Evolutionary conservation across 2,113 vertebrate genomes (phyloP).

Genomic region (Archilochus colubris): DNA sequence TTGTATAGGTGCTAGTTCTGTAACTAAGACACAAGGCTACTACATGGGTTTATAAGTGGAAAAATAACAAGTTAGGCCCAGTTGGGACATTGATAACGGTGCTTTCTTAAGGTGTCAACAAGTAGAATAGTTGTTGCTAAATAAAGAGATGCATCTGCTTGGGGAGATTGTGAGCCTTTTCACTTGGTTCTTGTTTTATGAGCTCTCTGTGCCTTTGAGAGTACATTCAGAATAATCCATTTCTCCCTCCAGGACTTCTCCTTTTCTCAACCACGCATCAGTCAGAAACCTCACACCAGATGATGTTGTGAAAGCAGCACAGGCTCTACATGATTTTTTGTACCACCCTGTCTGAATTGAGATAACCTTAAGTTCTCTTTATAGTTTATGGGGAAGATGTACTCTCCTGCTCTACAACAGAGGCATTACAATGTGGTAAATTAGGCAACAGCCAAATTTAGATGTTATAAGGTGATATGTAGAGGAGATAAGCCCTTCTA

Average conservation of each 20-base stretch:
- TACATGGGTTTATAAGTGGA: background rate
- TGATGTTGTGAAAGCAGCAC: background rate
- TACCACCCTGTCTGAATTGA: background rate
- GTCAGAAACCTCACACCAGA: background rate
- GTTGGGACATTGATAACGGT: background rate
- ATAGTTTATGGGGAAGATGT: accelerated
- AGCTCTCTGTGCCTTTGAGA: background rate
- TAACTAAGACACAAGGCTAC: background rate
- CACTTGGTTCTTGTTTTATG: background rate
- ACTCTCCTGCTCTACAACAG: background rate
- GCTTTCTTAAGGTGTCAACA: background rate
- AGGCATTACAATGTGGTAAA: background rate
- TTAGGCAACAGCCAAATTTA: background rate
- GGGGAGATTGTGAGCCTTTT: background rate
- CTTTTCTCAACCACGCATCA: background rate
- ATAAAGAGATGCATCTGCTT: background rate
- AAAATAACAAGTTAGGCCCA: background rate
- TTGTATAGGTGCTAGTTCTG: background rate
- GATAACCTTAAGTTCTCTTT: background rate
- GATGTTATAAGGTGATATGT: background rate
- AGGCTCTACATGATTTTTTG: background rate
- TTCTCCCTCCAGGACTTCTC: background rate
- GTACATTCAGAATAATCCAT: background rate
- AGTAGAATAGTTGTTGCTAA: background rate
- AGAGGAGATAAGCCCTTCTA: background rate